A percentile compares a stretch with the other conserved stretches of the same genome.
Conservation (phyloP, 2,888 invertebrate species). For the Brenthis daphne region DNA sequence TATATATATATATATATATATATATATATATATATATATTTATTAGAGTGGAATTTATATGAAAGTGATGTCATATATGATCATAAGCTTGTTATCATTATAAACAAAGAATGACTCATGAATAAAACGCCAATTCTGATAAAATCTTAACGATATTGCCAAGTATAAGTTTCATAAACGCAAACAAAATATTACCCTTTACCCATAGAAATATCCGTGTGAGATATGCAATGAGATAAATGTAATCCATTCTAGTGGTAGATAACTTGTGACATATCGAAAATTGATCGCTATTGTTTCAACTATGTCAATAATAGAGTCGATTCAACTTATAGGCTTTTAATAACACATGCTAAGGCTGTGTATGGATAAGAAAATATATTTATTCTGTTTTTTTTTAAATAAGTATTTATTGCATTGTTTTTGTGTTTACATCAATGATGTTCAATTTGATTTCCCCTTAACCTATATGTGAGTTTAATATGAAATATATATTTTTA, state of each 20-base stretch:
- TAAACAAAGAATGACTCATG: constrained; percentile 12
- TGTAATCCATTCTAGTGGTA: constrained; percentile 46
- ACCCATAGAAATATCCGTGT: constrained; percentile 34
- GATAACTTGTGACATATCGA: constrained; percentile 47
- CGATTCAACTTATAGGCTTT: neutral
- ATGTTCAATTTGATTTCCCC: no score
- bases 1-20: no score
- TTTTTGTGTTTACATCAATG: no score
- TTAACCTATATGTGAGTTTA: no score
- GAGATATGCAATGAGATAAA: constrained; percentile 41
- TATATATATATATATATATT: neutral
- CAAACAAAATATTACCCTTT: constrained; percentile 19
- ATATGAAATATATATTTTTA: no score
- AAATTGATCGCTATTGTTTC: constrained; percentile 44
- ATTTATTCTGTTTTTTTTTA: neutral
- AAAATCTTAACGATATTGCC: constrained; percentile 15
- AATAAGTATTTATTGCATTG: neutral
- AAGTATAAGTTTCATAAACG: constrained; percentile 19
- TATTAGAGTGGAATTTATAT: neutral
- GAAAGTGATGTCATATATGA: neutral
- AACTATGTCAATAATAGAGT: constrained; percentile 23
- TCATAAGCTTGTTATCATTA: neutral
- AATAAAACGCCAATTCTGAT: constrained; percentile 17
- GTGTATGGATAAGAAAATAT: neutral
- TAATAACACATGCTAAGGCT: neutral